phyloP scores from a whole-genome alignment of 2,113 vertebrate species.

The Sula dactylatra region DNA sequence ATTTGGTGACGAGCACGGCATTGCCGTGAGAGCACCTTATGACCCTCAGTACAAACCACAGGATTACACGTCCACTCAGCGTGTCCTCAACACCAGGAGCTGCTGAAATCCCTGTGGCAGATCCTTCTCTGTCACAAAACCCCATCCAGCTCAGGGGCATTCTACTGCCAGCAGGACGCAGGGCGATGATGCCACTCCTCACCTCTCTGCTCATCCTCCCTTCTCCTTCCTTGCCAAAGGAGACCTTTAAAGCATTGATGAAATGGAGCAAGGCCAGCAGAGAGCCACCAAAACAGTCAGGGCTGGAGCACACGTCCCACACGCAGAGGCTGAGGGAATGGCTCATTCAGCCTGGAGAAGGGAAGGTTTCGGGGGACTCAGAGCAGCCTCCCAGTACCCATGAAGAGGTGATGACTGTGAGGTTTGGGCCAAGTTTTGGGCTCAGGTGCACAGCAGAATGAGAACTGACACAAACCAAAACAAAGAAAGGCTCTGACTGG shows the following conservation, averaged over 20 bases:
- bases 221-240: background rate
- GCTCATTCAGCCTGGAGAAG: background rate
- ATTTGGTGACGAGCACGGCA: background rate
- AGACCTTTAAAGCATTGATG: rapidly evolving
- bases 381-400: background rate
- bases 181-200: background rate
- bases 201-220: background rate
- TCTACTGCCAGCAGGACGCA: background rate
- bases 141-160: background rate
- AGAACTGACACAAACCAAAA: background rate
- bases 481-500: background rate
- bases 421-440: background rate
- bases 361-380: background rate
- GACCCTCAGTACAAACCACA: background rate
- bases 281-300: background rate
- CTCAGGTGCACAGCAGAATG: background rate
- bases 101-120: background rate
- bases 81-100: background rate
- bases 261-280: background rate
- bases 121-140: background rate
- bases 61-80: background rate
- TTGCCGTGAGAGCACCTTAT: background rate
- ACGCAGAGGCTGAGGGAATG: background rate
- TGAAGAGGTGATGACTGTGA: rapidly evolving
- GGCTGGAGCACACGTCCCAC: background rate